These are phyloP conservation scores for Rhinogobius similis DNA, from an alignment of 2,113 vertebrate species.

Conservation along the genomic window DNA sequence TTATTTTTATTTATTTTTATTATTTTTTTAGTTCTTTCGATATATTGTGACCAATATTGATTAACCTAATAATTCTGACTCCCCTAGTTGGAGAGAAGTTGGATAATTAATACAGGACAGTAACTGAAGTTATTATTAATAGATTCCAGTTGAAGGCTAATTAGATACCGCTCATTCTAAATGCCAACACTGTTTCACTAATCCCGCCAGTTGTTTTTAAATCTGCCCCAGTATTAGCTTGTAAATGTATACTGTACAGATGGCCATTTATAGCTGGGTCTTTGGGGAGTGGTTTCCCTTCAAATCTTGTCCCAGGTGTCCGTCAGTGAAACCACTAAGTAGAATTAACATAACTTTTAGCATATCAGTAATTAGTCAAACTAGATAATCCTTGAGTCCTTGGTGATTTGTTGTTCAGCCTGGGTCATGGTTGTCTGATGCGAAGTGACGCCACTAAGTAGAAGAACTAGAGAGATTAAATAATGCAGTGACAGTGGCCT, in stretches of 20 bases:
- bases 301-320: not conserved
- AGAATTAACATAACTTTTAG: not conserved
- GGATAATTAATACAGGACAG: not conserved
- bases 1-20: no score
- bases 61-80: no score
- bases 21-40: no score
- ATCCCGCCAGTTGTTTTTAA: not conserved
- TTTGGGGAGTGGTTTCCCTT: not conserved
- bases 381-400: not conserved
- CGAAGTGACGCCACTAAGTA: not conserved
- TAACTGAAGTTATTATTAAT: not conserved
- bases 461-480: constrained; percentile 10
- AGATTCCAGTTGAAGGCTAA: not conserved
- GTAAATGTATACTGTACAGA: constrained; percentile 3
- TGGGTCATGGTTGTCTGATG: not conserved
- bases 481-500: constrained; percentile 8
- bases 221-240: not conserved
- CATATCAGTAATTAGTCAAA: not conserved
- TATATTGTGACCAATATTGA: no score
- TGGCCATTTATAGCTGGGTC: not conserved
- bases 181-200: not conserved
- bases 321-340: not conserved
- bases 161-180: not conserved
- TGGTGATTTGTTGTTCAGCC: not conserved
- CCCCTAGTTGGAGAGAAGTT: no score